Conservation (phyloP, 2,888 invertebrate genomes). For the Branchellion lobata region DNA sequence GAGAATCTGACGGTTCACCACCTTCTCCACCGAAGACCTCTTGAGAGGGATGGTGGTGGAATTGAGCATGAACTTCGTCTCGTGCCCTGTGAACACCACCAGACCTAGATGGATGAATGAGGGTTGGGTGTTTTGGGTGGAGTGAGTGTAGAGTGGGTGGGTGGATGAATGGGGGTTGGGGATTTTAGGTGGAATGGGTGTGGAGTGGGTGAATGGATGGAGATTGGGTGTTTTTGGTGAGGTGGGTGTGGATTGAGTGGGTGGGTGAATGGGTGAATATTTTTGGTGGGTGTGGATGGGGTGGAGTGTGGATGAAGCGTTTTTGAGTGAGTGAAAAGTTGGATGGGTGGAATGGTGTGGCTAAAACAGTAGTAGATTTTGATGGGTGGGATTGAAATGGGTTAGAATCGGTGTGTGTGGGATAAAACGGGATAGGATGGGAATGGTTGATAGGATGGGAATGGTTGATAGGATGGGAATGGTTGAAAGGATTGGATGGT, state of each 20-base stretch:
- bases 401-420: too few relatives aligned
- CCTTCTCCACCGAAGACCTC: constrained; percentile 83
- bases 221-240: background rate
- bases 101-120: constrained; percentile 64
- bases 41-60: constrained; percentile 82
- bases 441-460: too few relatives aligned
- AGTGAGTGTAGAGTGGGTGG: background rate
- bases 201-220: background rate
- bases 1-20: constrained; percentile 70
- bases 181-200: background rate
- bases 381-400: background rate
- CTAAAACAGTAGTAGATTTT: background rate
- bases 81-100: constrained; percentile 95
- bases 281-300: too few relatives aligned
- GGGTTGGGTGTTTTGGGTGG: background rate
- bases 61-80: constrained; percentile 96
- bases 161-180: background rate
- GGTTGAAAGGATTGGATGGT: too few relatives aligned
- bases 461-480: too few relatives aligned
- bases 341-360: background rate
- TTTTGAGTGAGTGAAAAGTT: background rate
- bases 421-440: too few relatives aligned
- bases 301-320: too few relatives aligned
- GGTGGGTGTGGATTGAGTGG: too few relatives aligned
- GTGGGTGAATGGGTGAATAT: too few relatives aligned